Conservation (phyloP, 2,888 invertebrate genomes). For the Malthinus flaveolus region DNA sequence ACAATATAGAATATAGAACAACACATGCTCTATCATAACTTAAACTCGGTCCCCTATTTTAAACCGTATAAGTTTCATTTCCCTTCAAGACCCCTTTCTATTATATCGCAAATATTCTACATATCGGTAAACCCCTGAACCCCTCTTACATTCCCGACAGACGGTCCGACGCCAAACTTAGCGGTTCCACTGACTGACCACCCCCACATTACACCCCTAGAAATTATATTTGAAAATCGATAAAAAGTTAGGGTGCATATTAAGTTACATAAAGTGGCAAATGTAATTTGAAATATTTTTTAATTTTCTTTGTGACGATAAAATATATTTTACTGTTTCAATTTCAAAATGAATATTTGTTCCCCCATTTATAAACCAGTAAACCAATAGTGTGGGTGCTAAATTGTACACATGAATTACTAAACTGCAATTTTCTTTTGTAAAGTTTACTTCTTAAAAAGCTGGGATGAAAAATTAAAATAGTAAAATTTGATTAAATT, state of each 20-base stretch:
- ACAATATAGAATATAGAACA: background rate
- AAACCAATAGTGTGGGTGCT: too few relatives aligned
- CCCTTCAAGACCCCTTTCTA: constrained; percentile 9
- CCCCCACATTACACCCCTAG: constrained; percentile 37
- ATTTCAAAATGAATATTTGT: too few relatives aligned
- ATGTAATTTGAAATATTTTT: constrained; percentile 3
- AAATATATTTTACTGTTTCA: too few relatives aligned
- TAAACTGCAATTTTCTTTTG: too few relatives aligned
- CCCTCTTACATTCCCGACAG: constrained; percentile 25
- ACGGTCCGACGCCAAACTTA: constrained; percentile 26
- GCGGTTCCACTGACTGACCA: constrained; percentile 43
- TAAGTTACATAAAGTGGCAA: constrained; percentile 26
- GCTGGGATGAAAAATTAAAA: too few relatives aligned
- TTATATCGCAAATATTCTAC: constrained; percentile 7
- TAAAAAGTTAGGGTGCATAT: constrained; percentile 32
- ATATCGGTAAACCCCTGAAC: constrained; percentile 13
- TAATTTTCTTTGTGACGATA: too few relatives aligned
- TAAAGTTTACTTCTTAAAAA: too few relatives aligned
- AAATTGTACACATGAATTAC: too few relatives aligned
- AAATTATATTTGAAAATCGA: constrained; percentile 38
- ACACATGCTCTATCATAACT: background rate
- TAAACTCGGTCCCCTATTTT: background rate
- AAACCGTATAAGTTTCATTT: constrained; percentile 3
- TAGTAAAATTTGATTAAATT: too few relatives aligned
- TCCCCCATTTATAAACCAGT: too few relatives aligned